Percentiles rank a stretch among this genome's conserved stretches.
phyloP scores from a whole-genome alignment of 2,113 vertebrate genomes.

The Heterotilapia buettikoferi region DNA sequence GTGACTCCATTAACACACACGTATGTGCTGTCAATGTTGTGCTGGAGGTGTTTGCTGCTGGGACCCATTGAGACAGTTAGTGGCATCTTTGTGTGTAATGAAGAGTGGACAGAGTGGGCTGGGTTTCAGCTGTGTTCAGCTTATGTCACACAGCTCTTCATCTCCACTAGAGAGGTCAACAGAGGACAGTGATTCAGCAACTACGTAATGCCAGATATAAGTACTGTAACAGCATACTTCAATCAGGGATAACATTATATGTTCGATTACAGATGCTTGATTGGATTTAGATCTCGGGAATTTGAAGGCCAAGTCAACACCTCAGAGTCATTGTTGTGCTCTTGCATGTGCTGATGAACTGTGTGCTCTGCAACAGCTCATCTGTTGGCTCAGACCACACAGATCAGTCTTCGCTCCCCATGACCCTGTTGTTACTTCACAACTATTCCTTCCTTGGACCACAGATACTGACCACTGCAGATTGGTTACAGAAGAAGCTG shows the following conservation, averaged over 20 bases:
- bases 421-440: no score
- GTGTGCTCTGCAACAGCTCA: no score
- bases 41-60: slow-evolving; percentile 8
- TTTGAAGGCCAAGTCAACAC: background rate
- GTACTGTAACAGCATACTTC: background rate
- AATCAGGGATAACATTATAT: background rate
- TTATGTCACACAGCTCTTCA: background rate
- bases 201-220: background rate
- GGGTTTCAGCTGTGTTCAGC: background rate
- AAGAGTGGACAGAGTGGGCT: slow-evolving; percentile 33
- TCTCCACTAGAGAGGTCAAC: background rate
- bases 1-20: slow-evolving; percentile 10
- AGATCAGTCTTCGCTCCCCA: no score
- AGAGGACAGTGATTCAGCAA: background rate
- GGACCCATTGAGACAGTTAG: slow-evolving; percentile 23
- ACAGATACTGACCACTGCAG: no score
- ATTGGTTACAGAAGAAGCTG: no score
- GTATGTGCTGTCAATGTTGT: slow-evolving; percentile 4
- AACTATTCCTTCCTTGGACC: no score
- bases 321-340: background rate
- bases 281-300: background rate
- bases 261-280: background rate
- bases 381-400: no score
- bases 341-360: background rate
- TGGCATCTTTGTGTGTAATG: slow-evolving; percentile 35